Percentiles rank a stretch among this genome's conserved stretches.
Conservation (phyloP, 92 coral and sea anemone species). For the Actinostola sp. region DNA sequence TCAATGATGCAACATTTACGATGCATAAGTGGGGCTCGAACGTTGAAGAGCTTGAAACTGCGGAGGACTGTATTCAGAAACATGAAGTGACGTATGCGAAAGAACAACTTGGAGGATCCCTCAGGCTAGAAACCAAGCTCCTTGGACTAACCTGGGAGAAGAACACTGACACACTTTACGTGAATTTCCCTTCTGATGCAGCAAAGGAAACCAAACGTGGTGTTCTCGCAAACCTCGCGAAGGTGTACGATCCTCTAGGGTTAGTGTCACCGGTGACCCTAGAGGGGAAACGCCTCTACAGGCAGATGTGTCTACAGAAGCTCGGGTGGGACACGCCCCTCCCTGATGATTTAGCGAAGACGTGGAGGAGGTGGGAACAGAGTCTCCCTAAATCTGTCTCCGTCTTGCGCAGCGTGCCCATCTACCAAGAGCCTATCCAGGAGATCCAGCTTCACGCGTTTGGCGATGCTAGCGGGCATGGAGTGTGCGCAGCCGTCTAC, state of each 20-base stretch:
- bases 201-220: constrained; percentile 45
- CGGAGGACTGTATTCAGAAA: constrained; percentile 12
- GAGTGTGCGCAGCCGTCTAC: constrained; percentile 64
- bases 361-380: constrained; percentile 52
- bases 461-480: constrained; percentile 61
- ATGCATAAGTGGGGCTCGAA: constrained; percentile 49
- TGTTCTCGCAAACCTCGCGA: constrained; percentile 40
- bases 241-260: constrained; percentile 63
- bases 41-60: constrained; percentile 41
- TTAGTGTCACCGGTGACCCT: constrained; percentile 50
- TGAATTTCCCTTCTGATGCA: constrained; percentile 33
- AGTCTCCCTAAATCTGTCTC: constrained; percentile 32
- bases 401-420: constrained; percentile 40
- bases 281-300: constrained; percentile 48
- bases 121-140: constrained; percentile 31
- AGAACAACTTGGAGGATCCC: constrained; percentile 35
- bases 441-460: constrained; percentile 65
- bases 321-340: constrained; percentile 50
- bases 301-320: constrained; percentile 46
- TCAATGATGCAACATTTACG: constrained; percentile 38
- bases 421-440: constrained; percentile 46
- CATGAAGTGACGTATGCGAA: constrained; percentile 39
- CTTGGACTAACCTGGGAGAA: constrained; percentile 46
- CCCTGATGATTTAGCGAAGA: constrained; percentile 28
- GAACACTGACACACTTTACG: constrained; percentile 36